Conservation (phyloP, 2,113 vertebrate species). For the Columba janthina region DNA sequence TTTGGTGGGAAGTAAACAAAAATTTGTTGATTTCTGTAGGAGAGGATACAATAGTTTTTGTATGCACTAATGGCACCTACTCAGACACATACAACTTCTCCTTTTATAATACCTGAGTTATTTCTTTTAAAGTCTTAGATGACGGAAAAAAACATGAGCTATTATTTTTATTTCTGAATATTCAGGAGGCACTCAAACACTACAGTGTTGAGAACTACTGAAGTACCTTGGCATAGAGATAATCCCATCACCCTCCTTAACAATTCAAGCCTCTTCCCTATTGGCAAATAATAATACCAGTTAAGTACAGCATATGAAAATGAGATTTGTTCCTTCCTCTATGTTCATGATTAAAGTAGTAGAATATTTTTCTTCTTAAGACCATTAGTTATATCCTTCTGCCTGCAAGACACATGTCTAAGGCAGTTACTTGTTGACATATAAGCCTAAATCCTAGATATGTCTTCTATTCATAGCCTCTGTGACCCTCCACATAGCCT, state of each 20-base stretch:
- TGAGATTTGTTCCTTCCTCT: background rate
- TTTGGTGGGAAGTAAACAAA: background rate
- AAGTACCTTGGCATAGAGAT: background rate
- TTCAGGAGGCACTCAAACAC: background rate
- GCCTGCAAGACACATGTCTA: background rate
- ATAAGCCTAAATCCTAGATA: conserved; percentile 1
- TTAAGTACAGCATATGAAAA: conserved; percentile 14
- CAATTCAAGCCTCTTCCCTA: background rate
- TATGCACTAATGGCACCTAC: background rate
- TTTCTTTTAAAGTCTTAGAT: background rate
- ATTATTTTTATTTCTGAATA: conserved; percentile 6
- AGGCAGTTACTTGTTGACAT: background rate
- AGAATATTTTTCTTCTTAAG: background rate
- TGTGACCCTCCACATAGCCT: background rate
- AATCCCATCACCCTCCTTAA: background rate
- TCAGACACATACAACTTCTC: background rate
- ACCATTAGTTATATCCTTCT: background rate
- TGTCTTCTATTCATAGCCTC: background rate
- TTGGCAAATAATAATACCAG: background rate
- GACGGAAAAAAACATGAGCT: background rate
- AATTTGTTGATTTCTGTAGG: background rate
- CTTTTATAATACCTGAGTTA: background rate
- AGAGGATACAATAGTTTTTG: background rate
- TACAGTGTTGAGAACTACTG: background rate
- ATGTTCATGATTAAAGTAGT: background rate